A percentile compares a stretch with the other conserved stretches of the same genome.
These are phyloP conservation scores for Heliconius ethilla DNA, from an alignment of 2,888 invertebrate genomes.

Conservation along the genomic window DNA sequence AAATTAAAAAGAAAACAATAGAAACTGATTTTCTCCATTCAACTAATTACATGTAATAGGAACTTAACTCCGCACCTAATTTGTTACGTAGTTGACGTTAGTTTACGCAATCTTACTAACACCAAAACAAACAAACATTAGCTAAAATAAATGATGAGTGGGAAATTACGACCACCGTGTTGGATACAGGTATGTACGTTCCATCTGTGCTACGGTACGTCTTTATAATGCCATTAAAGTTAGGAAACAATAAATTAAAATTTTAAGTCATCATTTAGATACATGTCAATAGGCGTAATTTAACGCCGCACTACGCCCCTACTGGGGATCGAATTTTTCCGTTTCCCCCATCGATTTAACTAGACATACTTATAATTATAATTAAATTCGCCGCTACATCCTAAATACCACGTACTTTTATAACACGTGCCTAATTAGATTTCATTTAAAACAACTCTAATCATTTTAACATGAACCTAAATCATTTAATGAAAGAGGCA, in stretches of 20 bases:
- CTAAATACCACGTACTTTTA: background rate
- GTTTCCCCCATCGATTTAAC: background rate
- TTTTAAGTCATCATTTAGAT: too few species aligned
- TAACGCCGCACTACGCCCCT: too few species aligned
- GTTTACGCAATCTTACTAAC: too few species aligned
- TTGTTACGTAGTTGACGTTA: background rate
- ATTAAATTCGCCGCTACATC: background rate
- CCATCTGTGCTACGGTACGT: background rate
- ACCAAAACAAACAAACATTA: background rate
- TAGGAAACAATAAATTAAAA: too few species aligned
- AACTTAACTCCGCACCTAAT: background rate
- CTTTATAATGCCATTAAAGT: background rate
- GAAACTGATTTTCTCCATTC: too few species aligned
- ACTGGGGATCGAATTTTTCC: too few species aligned
- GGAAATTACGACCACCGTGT: background rate
- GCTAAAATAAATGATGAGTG: background rate
- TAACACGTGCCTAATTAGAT: background rate
- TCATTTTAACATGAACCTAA: slow-evolving; percentile 8
- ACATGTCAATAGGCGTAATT: too few species aligned
- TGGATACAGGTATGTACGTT: background rate
- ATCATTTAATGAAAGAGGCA: background rate
- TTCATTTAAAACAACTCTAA: slow-evolving; percentile 10
- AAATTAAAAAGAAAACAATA: too few species aligned
- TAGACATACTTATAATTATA: background rate
- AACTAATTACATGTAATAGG: too few species aligned